Percentiles rank a stretch among this genome's conserved stretches.
These are phyloP conservation scores for Brienomyrus longianalis DNA, from an alignment of 2,113 vertebrate genomes.

Conservation along the genomic window DNA sequence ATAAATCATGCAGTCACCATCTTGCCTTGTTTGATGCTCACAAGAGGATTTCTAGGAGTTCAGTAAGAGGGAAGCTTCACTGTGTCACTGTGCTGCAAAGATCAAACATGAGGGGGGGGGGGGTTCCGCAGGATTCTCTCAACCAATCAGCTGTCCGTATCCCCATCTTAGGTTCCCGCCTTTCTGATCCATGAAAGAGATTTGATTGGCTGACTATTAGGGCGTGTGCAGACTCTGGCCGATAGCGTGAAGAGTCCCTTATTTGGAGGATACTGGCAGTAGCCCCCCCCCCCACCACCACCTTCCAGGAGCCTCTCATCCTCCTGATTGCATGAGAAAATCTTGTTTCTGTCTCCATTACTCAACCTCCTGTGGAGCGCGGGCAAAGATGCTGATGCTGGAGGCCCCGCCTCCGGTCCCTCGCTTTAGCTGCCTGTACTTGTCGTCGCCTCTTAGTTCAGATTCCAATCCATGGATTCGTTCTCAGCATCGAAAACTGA, in stretches of 20 bases:
- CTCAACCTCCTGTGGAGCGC: background rate
- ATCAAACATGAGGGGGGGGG: constrained; percentile 8
- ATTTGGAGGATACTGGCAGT: constrained; percentile 79
- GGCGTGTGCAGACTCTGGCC: constrained; percentile 58
- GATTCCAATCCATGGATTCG: background rate
- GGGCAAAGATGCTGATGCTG: background rate
- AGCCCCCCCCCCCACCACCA: constrained; percentile 60
- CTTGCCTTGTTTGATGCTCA: background rate
- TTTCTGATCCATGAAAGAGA: constrained; percentile 33
- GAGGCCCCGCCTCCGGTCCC: background rate
- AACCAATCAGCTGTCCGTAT: constrained; percentile 61
- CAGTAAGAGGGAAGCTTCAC: constrained; percentile 34
- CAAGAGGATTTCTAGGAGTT: background rate
- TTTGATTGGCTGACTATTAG: constrained; percentile 66
- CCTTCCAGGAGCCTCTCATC: constrained; percentile 58
- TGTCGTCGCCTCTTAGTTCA: background rate
- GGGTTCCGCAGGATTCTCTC: constrained; percentile 49
- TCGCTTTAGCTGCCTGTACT: background rate
- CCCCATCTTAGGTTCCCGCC: constrained; percentile 41
- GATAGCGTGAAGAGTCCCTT: constrained; percentile 65
- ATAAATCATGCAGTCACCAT: background rate
- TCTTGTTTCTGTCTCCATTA: background rate
- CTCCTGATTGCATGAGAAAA: constrained; percentile 33
- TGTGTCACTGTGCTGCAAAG: constrained; percentile 51
- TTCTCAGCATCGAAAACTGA: background rate